Base-by-base conservation (phyloP, 1,140 invertebrate species). In the Ips nitidus region DNA sequence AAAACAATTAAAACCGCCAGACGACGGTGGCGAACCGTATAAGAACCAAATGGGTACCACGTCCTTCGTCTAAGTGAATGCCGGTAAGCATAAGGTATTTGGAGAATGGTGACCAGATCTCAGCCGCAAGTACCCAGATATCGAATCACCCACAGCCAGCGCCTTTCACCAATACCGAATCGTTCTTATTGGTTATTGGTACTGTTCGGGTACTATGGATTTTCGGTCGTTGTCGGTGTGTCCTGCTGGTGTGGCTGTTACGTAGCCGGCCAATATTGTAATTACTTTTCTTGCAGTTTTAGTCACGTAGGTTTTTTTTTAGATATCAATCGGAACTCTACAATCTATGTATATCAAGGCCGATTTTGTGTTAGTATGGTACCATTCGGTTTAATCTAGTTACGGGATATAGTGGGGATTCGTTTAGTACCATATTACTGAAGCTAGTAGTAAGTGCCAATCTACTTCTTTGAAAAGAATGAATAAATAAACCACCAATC, bases 41-140 rank as follows among this genome's bases (percentile, higher is more conserved):
- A 59, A 58, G 52, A 64, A 64, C 52, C 65, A 67, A 47, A 56
- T 67, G 7, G 65, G 65, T 67, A 64, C 62, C 62, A 37, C 55
- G 65, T 67, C 65, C 65, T 67, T 67, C 22, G 65, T 67, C 65
- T 38, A 52, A 67, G 65, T 67, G 65, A 67, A 67, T 59, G 65
- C 65, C 65, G 38, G 39, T 67, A 67, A 67, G 57, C 65, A 58
- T 67, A 60, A 58, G 65, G 65, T 67, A 67, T 67, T 67, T 67
- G 55, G 65, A 58, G 65, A 67, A 67, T 41, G 65, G 65, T 67
- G 57, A 64, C 52, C 45, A 41, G 62, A 53, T 64, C 50, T 22
- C 40, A 42, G 52, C 62, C 37, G 39, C 65, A 67, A 67, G 65
- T 67, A 67, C 52, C 55, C 7, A 67, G 65, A 67, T 67, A 67